Percentiles rank a stretch among this genome's conserved stretches.
Evolutionary conservation across 2,113 vertebrate genomes (phyloP).

Genomic region (Penelope pileata): DNA sequence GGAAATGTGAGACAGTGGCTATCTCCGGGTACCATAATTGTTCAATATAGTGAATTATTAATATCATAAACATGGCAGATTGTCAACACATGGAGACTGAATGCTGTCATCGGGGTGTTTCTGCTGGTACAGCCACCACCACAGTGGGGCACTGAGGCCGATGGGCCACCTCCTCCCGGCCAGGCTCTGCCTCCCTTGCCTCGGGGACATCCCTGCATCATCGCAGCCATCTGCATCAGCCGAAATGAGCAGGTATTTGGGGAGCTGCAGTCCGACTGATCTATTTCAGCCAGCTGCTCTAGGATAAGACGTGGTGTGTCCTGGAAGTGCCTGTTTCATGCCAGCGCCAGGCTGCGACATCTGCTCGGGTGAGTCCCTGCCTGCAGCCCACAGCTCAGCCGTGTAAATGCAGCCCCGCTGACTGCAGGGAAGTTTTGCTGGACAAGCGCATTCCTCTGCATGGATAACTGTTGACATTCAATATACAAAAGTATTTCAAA

Average conservation of each 20-base stretch:
- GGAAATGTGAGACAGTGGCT: background rate
- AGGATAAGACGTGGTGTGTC: background rate
- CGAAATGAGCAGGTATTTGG: background rate
- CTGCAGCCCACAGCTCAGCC: background rate
- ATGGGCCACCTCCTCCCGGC: background rate
- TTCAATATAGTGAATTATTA: background rate
- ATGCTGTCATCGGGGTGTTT: background rate
- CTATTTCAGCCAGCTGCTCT: background rate
- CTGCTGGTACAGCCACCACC: background rate
- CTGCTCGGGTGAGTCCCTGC: background rate
- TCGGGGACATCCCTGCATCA: accelerated
- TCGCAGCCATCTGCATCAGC: background rate
- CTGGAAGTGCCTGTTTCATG: background rate
- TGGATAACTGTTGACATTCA: background rate
- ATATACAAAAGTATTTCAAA: background rate
- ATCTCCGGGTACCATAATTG: background rate
- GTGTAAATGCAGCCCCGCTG: background rate
- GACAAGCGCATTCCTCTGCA: background rate
- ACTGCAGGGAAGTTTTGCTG: background rate
- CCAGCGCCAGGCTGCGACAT: accelerated
- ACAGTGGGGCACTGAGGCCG: background rate
- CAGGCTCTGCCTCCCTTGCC: background rate
- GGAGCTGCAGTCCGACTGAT: background rate
- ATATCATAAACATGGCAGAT: background rate
- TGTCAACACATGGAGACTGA: background rate